Evolutionary conservation across 2,888 invertebrate species (phyloP), one percentile per base, ranked within the genome.

Genomic region (Bombyx huttoni): DNA sequence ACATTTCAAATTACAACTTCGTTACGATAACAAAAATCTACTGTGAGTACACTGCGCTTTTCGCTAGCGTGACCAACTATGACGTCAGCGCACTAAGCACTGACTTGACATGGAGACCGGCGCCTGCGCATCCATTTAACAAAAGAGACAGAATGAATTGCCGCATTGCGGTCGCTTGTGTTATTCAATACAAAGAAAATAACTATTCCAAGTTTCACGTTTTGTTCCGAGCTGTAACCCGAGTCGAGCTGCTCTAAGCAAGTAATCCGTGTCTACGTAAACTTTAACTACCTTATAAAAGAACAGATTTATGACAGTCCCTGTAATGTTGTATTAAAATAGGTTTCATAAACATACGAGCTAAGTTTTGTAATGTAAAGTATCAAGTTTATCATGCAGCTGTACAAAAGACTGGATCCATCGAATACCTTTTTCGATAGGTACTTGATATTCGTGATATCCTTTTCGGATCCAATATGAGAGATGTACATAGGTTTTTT

Each of bases 91-190:
- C 40, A 40, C 8, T 40, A 40, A 12, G 40, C 12, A 40, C 40
- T 8, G 40, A 40, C 40, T 56, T 48, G 50, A 56, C 51, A 59
- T 51, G 48, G 48, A 50, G 54, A 51, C 52, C 67, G 67, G 75
- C 77, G 77, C 77, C 72, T 70, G 75, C 70, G 73, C 73, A 70
- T 63, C 66, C 61, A 62, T 65, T 59, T 58, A 56, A 56, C 51
- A 51, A 52, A 53, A 58, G 56, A 58, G 49, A 35, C 49, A 24
- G 24, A 2, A 24, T 24, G 24, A 24, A 24, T 24, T 24, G 24
- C 24, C 52, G 24, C 35, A 49, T 24, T 47, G 49, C 33, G 49
- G 24, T 47, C 49, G 49, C 49, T 34, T 49, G 35, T 40, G 33
- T 49, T 49, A 52, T 52, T 49, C 49, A 52, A 52, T 49, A 49